phyloP scores from a whole-genome alignment of 2,797 vertebrate species.

The Danio jaintianensis region DNA sequence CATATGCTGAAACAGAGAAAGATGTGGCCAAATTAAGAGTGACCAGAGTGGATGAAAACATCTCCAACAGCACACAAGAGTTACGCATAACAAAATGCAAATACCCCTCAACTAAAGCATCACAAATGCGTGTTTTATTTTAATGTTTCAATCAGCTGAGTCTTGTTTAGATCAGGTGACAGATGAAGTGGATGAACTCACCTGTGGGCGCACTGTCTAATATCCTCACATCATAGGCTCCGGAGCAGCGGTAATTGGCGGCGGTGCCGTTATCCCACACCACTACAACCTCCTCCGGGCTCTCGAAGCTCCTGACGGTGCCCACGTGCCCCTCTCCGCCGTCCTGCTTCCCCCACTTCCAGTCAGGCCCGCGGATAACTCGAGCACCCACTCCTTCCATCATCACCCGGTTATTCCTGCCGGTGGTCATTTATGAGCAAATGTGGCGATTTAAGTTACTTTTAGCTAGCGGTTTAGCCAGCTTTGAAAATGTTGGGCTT shows the following conservation, averaged over 20 bases:
- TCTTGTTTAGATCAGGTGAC: not conserved
- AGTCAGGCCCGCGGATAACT: conserved; percentile 95
- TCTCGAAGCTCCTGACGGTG: conserved; percentile 98
- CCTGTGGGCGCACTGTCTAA: conserved; percentile 97
- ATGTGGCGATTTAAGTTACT: not conserved
- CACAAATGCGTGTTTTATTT: not conserved
- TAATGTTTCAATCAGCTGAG: not conserved
- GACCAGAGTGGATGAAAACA: too few relatives aligned
- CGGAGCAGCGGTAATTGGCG: conserved; percentile 98
- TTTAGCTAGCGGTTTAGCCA: conserved; percentile 5
- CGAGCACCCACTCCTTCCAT: conserved; percentile 98
- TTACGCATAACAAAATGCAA: too few relatives aligned
- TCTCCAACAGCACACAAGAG: too few relatives aligned
- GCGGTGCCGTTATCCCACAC: conserved; percentile 99
- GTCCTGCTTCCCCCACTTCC: conserved; percentile 99
- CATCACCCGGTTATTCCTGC: conserved; percentile 97
- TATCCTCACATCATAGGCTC: conserved; percentile 96
- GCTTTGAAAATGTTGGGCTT: not conserved
- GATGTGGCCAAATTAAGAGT: too few relatives aligned
- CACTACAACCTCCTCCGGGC: conserved; percentile 97
- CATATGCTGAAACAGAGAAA: too few relatives aligned
- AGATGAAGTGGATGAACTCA: conserved; percentile 64
- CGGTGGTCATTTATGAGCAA: conserved; percentile 88
- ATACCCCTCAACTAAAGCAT: too few relatives aligned
- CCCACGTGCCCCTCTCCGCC: conserved; percentile 98